Base-by-base conservation (phyloP, 2,113 vertebrate species). In the Urocitellus parryii region DNA sequence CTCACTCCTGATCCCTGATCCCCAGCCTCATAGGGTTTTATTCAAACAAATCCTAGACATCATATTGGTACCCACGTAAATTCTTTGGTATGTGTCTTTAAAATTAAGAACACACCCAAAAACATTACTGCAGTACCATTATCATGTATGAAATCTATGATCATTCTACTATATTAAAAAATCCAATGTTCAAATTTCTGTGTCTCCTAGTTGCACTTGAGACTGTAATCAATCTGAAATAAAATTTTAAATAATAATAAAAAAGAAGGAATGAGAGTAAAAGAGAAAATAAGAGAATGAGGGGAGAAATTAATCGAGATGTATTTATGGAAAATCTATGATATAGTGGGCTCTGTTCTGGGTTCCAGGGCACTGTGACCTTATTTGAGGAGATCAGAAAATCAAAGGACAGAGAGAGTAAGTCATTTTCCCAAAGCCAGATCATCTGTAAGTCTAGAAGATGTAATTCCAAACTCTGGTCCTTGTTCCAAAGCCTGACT, bases 201-300 rank as follows among this genome's bases (percentile, higher is more conserved):
- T 90, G 22, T 37, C 14, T 39, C 16, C 14, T 29, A 92, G 29
- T 37, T 32, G 22, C 6, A 48, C 10, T 81, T 24, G 13, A 53
- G 86, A 34, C 29, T 67, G 67, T 79, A 10, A 77, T 48, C 65
- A 68, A 37, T 58, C 42, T 88, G 78, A 72, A 82, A 89, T 56
- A 94, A 1, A 96, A 3, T 4, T 42, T 81, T 96, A 95, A 8
- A 12, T 22, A 72, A 27, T 42, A 61, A 27, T 81, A 74, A 86
- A 17, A n/a, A 94, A 85, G 73, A 89, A 1, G 29, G 77, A 24
- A 6, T 42, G 37, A 32, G 27, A 65, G 51, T 61, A 81, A 91
- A 91, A 87, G 89, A 56, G n/a, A 88, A 73, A 92, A 51, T n/a
- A 53, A 68, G 58, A 22, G 32, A 56, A 90, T 77, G 25, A 51